These are phyloP conservation scores for Phodopus roborovskii DNA, from an alignment of 2,113 vertebrate genomes.

Conservation along the genomic window DNA sequence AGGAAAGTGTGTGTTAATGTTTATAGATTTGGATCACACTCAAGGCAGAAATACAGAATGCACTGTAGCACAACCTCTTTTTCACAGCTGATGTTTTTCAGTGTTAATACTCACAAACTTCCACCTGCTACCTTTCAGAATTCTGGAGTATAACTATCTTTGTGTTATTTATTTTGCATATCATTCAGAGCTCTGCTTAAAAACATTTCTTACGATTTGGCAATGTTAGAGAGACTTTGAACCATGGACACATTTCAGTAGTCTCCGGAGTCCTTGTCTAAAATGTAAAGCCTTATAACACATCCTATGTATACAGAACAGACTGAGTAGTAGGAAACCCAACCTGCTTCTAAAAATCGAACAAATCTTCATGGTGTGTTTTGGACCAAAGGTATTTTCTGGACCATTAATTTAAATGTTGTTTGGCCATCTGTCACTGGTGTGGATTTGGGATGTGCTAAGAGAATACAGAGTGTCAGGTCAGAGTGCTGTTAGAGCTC, in stretches of 20 bases:
- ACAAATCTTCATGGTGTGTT: neutral
- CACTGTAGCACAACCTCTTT: neutral
- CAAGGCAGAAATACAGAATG: neutral
- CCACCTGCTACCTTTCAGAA: neutral
- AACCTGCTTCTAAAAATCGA: neutral
- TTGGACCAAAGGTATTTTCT: neutral
- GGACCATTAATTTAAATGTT: neutral
- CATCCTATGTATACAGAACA: neutral
- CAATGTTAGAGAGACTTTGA: neutral
- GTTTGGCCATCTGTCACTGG: neutral
- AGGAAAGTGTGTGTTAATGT: neutral
- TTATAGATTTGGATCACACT: neutral
- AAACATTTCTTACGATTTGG: neutral
- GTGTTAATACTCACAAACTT: neutral
- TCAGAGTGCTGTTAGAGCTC: neutral
- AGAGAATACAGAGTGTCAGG: neutral
- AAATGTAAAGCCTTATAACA: neutral
- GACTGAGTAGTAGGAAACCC: neutral
- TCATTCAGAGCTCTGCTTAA: slow-evolving; percentile 8
- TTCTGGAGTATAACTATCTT: neutral
- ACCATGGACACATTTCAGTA: neutral
- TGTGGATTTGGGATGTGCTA: neutral
- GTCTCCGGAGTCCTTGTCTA: neutral
- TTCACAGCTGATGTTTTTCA: neutral
- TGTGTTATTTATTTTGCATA: neutral